Evolutionary conservation across 2,113 vertebrate genomes (phyloP).

Genomic region (Columbina picui): DNA sequence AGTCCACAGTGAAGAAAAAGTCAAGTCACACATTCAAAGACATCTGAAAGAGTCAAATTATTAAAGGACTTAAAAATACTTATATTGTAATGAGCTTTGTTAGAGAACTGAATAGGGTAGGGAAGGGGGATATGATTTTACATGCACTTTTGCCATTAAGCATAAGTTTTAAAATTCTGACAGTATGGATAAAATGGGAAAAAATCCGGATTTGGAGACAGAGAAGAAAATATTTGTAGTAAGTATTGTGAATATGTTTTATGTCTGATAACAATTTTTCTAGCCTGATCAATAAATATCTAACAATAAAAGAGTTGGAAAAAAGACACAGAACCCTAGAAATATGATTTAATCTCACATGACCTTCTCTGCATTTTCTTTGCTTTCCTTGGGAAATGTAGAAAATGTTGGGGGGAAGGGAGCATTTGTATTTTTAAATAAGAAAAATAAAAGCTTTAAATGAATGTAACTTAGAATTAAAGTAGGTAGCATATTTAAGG

Average conservation of each 20-base stretch:
- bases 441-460: neutral
- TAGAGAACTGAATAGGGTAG: neutral
- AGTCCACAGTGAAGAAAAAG: neutral
- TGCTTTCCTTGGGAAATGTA: neutral
- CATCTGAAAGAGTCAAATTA: neutral
- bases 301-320: neutral
- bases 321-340: neutral
- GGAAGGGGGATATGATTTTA: neutral
- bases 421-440: neutral
- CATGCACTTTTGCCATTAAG: neutral
- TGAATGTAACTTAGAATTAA: neutral
- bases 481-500: neutral
- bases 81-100: rapidly evolving
- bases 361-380: neutral
- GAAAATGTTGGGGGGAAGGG: neutral
- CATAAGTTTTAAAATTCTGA: neutral
- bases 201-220: neutral
- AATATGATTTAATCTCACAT: neutral
- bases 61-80: neutral
- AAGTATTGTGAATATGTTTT: neutral
- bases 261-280: neutral
- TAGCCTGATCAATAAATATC: neutral
- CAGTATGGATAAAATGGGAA: neutral
- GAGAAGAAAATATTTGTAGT: neutral
- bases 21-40: neutral